Conservation (phyloP, 2,888 invertebrate genomes). For the Chelonus formosanus region DNA sequence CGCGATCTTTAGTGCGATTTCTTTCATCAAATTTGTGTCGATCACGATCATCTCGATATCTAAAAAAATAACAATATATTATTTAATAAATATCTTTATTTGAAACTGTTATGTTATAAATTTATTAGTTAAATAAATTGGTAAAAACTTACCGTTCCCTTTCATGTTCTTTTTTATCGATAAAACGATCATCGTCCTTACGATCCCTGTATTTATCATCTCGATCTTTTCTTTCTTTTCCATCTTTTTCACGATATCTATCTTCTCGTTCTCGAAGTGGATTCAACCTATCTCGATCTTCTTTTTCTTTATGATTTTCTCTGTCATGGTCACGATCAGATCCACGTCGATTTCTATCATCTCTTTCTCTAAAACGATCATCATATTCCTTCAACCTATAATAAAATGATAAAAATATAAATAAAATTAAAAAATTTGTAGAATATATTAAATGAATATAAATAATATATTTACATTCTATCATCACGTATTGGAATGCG, state of each 20-base stretch:
- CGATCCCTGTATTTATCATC: constrained; percentile 59
- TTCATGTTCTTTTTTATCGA: constrained; percentile 58
- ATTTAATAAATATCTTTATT: neutral
- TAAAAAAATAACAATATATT: constrained; percentile 30
- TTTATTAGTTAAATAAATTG: neutral
- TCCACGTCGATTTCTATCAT: constrained; percentile 50
- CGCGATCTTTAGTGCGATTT: constrained; percentile 11
- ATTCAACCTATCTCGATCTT: constrained; percentile 50
- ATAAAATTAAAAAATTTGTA: neutral
- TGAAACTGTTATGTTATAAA: neutral
- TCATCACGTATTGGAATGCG: constrained; percentile 54
- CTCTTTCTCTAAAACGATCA: constrained; percentile 51
- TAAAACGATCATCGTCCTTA: constrained; percentile 54
- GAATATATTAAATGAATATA: neutral
- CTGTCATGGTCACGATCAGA: constrained; percentile 23
- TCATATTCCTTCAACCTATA: constrained; percentile 52
- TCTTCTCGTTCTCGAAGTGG: constrained; percentile 59
- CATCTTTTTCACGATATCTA: constrained; percentile 56
- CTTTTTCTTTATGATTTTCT: constrained; percentile 40
- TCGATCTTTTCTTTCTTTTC: constrained; percentile 57
- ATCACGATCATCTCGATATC: constrained; percentile 62
- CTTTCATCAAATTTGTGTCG: constrained; percentile 59
- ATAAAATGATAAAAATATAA: constrained; percentile 9
- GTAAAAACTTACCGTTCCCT: constrained; percentile 54
- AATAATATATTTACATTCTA: constrained; percentile 34